Evolutionary conservation across 2,888 invertebrate genomes (phyloP).

Genomic region (Oligia fasciuncula): DNA sequence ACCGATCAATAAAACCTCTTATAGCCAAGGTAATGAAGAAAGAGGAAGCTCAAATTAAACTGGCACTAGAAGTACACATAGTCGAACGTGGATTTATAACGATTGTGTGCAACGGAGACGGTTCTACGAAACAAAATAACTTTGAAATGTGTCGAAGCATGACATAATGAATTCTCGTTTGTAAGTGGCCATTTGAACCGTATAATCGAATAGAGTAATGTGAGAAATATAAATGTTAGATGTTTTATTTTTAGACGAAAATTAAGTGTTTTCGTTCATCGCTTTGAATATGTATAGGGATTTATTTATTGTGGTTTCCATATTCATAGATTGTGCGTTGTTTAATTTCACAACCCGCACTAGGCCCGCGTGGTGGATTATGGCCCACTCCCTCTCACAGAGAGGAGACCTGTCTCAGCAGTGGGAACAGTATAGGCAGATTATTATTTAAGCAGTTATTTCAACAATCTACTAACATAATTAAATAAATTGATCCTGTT

Average conservation of each 20-base stretch:
- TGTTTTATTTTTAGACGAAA: constrained; percentile 51
- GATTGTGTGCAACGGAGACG: constrained; percentile 72
- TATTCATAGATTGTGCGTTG: constrained; percentile 31
- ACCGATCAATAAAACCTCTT: constrained; percentile 67
- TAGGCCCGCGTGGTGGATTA: no score
- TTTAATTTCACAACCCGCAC: constrained; percentile 11
- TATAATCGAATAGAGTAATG: constrained; percentile 63
- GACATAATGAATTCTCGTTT: constrained; percentile 70
- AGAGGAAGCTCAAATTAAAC: constrained; percentile 71
- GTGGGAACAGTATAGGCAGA: no score
- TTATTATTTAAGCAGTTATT: not conserved
- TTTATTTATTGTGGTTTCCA: constrained; percentile 40
- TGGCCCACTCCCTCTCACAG: no score
- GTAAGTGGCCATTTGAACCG: constrained; percentile 57
- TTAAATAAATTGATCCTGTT: not conserved
- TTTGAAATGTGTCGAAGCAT: constrained; percentile 73
- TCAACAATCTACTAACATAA: not conserved
- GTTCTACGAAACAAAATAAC: constrained; percentile 81
- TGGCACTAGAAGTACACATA: constrained; percentile 71
- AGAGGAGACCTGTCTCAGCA: no score
- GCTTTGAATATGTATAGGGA: constrained; percentile 48
- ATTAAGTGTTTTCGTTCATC: constrained; percentile 44
- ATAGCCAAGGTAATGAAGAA: constrained; percentile 63
- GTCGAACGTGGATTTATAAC: constrained; percentile 77
- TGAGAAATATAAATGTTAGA: constrained; percentile 55